phyloP scores from a whole-genome alignment of 2,113 vertebrate species.

The Cephalopholis sonnerati region DNA sequence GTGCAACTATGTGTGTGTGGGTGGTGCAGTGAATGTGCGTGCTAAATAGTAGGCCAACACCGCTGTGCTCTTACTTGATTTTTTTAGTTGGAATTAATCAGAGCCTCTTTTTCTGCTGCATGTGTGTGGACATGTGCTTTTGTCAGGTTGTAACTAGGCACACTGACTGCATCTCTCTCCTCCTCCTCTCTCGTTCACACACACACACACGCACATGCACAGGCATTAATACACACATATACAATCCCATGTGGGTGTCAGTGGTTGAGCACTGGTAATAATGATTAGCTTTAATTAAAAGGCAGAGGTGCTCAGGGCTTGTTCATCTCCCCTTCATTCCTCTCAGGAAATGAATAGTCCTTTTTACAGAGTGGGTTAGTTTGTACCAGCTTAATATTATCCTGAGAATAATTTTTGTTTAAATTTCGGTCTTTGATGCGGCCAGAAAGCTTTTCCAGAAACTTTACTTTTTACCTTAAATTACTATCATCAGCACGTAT shows the following conservation, averaged over 20 bases:
- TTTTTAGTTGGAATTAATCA: slow-evolving; percentile 35
- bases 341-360: slow-evolving; percentile 46
- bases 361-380: slow-evolving; percentile 42
- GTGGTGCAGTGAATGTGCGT: neutral
- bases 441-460: neutral
- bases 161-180: neutral
- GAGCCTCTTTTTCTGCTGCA: slow-evolving; percentile 10
- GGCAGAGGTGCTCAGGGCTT: slow-evolving; percentile 22
- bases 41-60: slow-evolving; percentile 26
- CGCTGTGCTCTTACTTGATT: slow-evolving; percentile 24
- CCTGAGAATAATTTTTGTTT: slow-evolving; percentile 15
- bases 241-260: slow-evolving; percentile 39
- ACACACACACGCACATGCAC: neutral
- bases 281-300: slow-evolving; percentile 74
- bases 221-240: neutral
- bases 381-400: slow-evolving; percentile 37
- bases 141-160: slow-evolving; percentile 28
- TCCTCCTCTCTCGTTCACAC: slow-evolving; percentile 7
- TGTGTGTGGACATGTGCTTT: slow-evolving; percentile 33
- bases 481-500: too few relatives aligned
- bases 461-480: neutral
- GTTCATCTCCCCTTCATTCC: slow-evolving; percentile 18
- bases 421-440: slow-evolving; percentile 17
- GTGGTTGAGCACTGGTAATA: slow-evolving; percentile 48
- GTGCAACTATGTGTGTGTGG: slow-evolving; percentile 22